A percentile compares a stretch with the other conserved stretches of the same genome.
Evolutionary conservation across 2,113 vertebrate genomes (phyloP).

Genomic region (human (Homo sapiens)): DNA sequence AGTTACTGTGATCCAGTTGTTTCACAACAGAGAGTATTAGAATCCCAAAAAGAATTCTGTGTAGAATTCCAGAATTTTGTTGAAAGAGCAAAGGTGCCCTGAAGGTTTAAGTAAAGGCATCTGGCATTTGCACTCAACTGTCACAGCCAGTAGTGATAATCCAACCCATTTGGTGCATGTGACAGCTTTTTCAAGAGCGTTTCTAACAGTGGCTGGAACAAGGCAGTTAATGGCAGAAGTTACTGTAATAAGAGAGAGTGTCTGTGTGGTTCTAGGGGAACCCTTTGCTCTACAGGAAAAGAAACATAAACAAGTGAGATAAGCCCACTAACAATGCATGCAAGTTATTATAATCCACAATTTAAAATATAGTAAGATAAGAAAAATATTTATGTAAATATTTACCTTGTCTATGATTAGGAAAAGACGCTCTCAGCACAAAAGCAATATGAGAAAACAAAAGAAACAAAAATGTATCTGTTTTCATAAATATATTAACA

Average conservation of each 20-base stretch:
- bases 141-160: not conserved
- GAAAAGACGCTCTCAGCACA: not conserved
- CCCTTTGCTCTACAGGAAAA: not conserved
- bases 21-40: not conserved
- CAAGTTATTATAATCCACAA: not conserved
- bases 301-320: constrained; percentile 12
- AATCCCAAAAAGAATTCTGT: constrained; percentile 19
- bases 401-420: not conserved
- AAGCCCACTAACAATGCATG: not conserved
- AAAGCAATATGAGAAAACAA: not conserved
- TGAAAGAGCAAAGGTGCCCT: not conserved
- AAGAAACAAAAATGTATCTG: not conserved
- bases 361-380: not conserved
- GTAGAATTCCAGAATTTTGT: not conserved
- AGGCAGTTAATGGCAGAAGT: not conserved
- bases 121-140: not conserved
- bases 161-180: not conserved
- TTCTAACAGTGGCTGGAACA: not conserved
- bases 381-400: not conserved
- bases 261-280: not conserved
- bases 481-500: not conserved
- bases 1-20: not conserved
- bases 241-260: not conserved
- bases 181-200: not conserved
- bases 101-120: not conserved